Conservation (phyloP, 64 coral and sea anemone species). For the Pocillopora damicornis region DNA sequence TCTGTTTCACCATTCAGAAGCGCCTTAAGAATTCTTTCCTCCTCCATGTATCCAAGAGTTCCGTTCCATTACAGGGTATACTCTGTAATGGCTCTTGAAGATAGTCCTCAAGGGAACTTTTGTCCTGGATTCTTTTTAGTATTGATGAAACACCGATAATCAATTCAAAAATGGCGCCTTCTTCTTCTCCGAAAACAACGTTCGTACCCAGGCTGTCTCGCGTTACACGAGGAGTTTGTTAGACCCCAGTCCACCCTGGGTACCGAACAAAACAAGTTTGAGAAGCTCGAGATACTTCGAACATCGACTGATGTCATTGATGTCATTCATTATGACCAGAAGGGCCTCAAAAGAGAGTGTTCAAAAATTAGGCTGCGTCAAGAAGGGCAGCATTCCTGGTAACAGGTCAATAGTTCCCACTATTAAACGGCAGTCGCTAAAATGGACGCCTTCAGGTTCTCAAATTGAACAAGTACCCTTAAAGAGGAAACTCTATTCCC, state of each 20-base stretch:
- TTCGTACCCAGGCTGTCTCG: background rate
- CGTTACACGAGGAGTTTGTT: background rate
- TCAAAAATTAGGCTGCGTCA: no score
- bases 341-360: background rate
- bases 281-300: no score
- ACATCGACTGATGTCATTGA: no score
- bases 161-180: conserved; percentile 38
- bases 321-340: background rate
- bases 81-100: background rate
- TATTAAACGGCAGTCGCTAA: no score
- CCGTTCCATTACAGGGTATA: background rate
- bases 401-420: no score
- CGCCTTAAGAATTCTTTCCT: conserved; percentile 53
- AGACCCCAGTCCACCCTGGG: background rate
- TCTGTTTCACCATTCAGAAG: conserved; percentile 38
- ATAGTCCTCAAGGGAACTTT: background rate
- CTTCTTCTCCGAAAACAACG: background rate
- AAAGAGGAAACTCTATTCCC: no score
- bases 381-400: no score
- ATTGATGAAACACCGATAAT: background rate
- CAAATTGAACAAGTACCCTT: no score
- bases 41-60: conserved; percentile 25
- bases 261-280: background rate
- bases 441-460: no score
- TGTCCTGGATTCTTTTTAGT: background rate